Conservation (phyloP, 1,140 invertebrate species). For the Acromyrmex echinatior region DNA sequence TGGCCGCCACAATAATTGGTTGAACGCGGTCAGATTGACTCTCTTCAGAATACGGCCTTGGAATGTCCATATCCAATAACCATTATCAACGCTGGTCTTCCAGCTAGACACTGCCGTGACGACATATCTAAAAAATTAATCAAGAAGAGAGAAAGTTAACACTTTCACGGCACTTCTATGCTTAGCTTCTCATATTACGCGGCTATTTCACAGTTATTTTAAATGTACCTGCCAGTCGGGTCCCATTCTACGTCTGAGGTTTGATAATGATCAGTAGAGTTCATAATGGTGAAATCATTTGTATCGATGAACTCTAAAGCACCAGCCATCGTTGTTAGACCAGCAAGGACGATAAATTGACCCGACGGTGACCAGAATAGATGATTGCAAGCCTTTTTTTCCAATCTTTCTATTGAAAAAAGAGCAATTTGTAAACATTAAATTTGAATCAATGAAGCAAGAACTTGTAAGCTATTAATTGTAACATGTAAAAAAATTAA, state of each 20-base stretch:
- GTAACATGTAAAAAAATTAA: slow-evolving; percentile 23
- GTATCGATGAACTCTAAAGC: slow-evolving; percentile 98
- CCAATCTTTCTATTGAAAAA: slow-evolving; percentile 91
- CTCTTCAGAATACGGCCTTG: slow-evolving; percentile 95
- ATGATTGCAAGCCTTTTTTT: slow-evolving; percentile 97
- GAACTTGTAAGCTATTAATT: not conserved
- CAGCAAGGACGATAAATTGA: slow-evolving; percentile 97
- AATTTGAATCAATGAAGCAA: slow-evolving; percentile 30
- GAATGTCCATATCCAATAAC: slow-evolving; percentile 99
- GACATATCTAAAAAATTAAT: slow-evolving; percentile 90
- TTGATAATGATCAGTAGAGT: slow-evolving; percentile 97
- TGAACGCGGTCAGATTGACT: slow-evolving; percentile 96
- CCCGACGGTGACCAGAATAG: slow-evolving; percentile 98
- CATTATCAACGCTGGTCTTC: slow-evolving; percentile 98
- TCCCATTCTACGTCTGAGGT: slow-evolving; percentile 99
- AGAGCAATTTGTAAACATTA: not conserved
- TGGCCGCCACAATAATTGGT: slow-evolving; percentile 98
- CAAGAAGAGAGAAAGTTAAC: not conserved
- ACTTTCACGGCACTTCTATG: not conserved
- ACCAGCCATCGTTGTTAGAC: slow-evolving; percentile 94
- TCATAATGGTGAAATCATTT: slow-evolving; percentile 97
- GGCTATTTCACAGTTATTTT: not conserved
- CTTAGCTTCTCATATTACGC: too few species aligned
- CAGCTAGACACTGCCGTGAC: slow-evolving; percentile 97
- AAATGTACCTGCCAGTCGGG: slow-evolving; percentile 94